Evolutionary conservation across 2,797 vertebrate species (phyloP).

Genomic region (Morelia viridis): DNA sequence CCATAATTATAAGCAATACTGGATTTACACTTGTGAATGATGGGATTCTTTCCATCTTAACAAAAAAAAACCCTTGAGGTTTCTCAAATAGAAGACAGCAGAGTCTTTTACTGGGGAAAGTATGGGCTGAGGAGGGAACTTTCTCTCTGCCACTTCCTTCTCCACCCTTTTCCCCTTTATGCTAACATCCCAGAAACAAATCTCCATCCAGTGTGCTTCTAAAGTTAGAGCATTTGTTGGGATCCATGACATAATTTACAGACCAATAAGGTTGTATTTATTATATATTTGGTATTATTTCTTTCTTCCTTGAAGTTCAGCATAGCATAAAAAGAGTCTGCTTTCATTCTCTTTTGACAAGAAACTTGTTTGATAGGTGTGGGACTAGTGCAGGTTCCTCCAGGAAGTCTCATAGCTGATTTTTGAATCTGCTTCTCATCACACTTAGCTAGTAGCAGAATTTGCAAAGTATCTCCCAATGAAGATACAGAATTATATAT

Average conservation of each 20-base stretch:
- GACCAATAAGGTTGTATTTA: not conserved
- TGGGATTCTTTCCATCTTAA: no score
- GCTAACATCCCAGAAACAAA: not conserved
- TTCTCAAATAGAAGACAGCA: not conserved
- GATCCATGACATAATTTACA: not conserved
- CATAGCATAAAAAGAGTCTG: no score
- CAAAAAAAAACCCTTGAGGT: no score
- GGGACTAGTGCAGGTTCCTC: not conserved
- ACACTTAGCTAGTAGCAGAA: not conserved
- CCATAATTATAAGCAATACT: no score
- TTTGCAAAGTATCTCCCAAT: not conserved
- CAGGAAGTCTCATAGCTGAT: not conserved
- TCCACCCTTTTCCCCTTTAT: not conserved
- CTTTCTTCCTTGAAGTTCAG: not conserved
- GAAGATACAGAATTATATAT: not conserved
- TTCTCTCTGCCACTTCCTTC: not conserved
- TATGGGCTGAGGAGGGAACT: no score
- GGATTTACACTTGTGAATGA: no score
- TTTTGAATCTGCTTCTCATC: not conserved
- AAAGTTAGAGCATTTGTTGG: not conserved
- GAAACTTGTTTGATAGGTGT: not conserved
- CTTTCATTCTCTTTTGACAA: not conserved
- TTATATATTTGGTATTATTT: not conserved
- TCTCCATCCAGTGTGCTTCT: not conserved
- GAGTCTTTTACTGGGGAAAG: no score